phyloP scores from a whole-genome alignment of 1,140 invertebrate genomes.

The Melipona quadrifasciata region DNA sequence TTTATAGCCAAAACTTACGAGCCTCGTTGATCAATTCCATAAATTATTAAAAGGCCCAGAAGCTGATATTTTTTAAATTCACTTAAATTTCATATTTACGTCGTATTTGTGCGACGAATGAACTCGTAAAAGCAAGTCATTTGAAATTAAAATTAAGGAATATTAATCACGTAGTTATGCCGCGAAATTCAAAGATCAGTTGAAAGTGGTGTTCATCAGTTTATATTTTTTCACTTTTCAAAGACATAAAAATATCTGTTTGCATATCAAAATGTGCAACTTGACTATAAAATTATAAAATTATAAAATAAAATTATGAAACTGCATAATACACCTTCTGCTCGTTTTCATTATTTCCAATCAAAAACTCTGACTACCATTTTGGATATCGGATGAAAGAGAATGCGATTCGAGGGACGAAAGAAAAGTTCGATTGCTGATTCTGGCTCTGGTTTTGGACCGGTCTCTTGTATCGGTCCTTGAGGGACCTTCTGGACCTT shows the following conservation, averaged over 20 bases:
- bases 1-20: too few relatives aligned
- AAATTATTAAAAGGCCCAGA: too few relatives aligned
- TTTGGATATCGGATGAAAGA: neutral
- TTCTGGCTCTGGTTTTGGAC: slow-evolving; percentile 20
- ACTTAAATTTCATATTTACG: too few relatives aligned
- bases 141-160: too few relatives aligned
- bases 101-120: too few relatives aligned
- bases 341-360: neutral
- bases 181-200: too few relatives aligned
- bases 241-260: neutral
- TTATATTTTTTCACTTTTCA: neutral
- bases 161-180: too few relatives aligned
- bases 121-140: too few relatives aligned
- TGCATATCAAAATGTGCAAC: neutral
- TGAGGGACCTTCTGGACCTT: slow-evolving; percentile 6
- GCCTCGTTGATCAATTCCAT: too few relatives aligned
- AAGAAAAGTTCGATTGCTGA: slow-evolving; percentile 4
- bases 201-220: too few relatives aligned
- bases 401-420: neutral
- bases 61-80: too few relatives aligned
- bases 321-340: neutral
- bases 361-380: neutral
- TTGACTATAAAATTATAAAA: neutral
- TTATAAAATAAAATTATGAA: neutral
- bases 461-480: slow-evolving; percentile 27